Base-by-base conservation (phyloP, 2,888 invertebrate species). In the Eupithecia inturbata region DNA sequence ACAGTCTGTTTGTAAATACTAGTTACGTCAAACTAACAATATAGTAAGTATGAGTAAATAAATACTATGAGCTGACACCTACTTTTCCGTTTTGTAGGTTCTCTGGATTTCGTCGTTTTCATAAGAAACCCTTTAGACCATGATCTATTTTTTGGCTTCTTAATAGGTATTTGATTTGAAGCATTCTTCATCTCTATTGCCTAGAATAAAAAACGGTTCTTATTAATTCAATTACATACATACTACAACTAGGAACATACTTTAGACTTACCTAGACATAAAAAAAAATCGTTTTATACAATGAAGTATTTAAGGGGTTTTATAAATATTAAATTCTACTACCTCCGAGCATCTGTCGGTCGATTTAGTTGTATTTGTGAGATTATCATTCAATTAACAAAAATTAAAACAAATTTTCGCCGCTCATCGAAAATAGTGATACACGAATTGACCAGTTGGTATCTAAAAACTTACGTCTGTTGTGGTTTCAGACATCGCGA, bases 401-500 rank as follows among this genome's bases (percentile, higher is more conserved):
- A n/a, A n/a, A n/a, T n/a, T n/a, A n/a, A n/a, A n/a, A n/a, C n/a
- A n/a, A n/a, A n/a, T n/a, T n/a, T n/a, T n/a, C n/a, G n/a, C n/a
- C n/a, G n/a, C n/a, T n/a, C n/a, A n/a, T n/a, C n/a, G n/a, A n/a
- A n/a, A n/a, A n/a, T n/a, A n/a, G n/a, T n/a, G n/a, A n/a, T n/a
- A n/a, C n/a, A n/a, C n/a, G 36, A 36, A 36, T 36, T 9, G 36
- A 36, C 36, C 36, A 36, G 36, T 9, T 9, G 36, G 36, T 36
- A 36, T 36, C 0, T 49, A 49, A 49, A 49, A 49, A 49, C 49
- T 76, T 87, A 92, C 92, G 88, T 92, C 92, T 22, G 91, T 92
- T 26, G 83, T 82, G 31, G 82, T 86, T 67, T 89, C 86, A 22
- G 84, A 85, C 36, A 85, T 80, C 19, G 81, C 73, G 70, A 84